phyloP scores from a whole-genome alignment of 2,113 vertebrate species.

The Siphamia tubifer region DNA sequence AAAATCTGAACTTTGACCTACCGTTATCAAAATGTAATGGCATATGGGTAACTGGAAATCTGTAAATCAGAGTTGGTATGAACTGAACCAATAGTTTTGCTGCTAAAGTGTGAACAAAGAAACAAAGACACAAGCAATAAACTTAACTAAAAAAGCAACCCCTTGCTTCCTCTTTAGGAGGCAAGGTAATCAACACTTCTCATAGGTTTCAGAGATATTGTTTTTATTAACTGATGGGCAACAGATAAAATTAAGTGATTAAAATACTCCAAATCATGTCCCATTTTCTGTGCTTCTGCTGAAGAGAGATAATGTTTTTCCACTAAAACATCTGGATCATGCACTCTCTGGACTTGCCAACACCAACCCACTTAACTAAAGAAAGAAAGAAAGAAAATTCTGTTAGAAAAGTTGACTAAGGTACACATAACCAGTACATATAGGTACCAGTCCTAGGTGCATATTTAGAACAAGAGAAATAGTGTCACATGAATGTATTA shows the following conservation, averaged over 20 bases:
- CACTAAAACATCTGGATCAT: slow-evolving; percentile 97
- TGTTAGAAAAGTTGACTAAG: background rate
- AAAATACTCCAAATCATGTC: slow-evolving; percentile 16
- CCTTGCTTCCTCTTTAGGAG: too few relatives aligned
- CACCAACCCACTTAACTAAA: slow-evolving; percentile 97
- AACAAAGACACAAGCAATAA: too few relatives aligned
- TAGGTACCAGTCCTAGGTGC: too few relatives aligned
- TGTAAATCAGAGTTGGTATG: too few relatives aligned
- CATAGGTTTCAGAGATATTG: slow-evolving; percentile 2
- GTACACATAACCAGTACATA: background rate
- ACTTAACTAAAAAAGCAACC: too few relatives aligned
- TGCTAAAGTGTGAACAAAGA: too few relatives aligned
- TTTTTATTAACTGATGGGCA: slow-evolving; percentile 39
- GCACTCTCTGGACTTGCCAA: slow-evolving; percentile 96
- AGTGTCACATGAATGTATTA: background rate
- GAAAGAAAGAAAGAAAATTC: slow-evolving; percentile 12
- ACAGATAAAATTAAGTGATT: background rate
- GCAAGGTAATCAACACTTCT: background rate
- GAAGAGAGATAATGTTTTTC: background rate
- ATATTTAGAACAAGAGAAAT: background rate
- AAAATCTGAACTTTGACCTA: too few relatives aligned
- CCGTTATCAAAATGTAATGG: too few relatives aligned
- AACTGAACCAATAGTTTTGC: too few relatives aligned
- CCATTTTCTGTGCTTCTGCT: slow-evolving; percentile 8
- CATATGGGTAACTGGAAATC: too few relatives aligned